Conservation (phyloP, 2,797 vertebrate genomes). For the Cryptoblepharus egeriae region DNA sequence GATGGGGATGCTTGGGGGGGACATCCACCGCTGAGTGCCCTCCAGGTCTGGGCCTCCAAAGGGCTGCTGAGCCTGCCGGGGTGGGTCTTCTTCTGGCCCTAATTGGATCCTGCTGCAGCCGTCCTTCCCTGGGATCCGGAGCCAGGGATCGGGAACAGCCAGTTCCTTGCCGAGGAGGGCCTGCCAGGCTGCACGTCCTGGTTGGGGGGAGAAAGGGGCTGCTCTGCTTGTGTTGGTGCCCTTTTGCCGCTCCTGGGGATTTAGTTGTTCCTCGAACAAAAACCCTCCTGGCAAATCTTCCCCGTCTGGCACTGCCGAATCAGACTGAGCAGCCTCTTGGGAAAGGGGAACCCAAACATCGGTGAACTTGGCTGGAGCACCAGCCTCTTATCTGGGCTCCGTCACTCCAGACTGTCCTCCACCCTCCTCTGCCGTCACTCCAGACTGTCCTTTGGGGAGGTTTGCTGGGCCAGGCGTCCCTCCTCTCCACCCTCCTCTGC, state of each 20-base stretch:
- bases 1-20: no score
- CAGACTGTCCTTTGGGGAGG: no score
- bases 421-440: no score
- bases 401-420: no score
- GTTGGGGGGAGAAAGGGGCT: no score
- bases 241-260: no score
- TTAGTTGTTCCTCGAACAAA: no score
- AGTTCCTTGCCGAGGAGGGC: not conserved
- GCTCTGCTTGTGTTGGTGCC: not conserved
- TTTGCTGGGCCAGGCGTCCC: no score
- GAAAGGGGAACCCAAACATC: not conserved
- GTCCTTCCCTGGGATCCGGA: not conserved
- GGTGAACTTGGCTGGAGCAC: not conserved
- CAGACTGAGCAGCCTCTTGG: not conserved
- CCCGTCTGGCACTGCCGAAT: not conserved
- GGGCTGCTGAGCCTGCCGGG: not conserved
- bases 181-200: not conserved
- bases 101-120: not conserved
- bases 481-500: no score
- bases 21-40: no score
- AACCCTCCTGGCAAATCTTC: rapidly evolving
- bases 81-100: not conserved
- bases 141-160: not conserved
- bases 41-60: not conserved
- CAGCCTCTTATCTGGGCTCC: not conserved